phyloP scores from a whole-genome alignment of 30 jellyfish, hydroid and myxozoan genomes.

The Hydra vulgaris region DNA sequence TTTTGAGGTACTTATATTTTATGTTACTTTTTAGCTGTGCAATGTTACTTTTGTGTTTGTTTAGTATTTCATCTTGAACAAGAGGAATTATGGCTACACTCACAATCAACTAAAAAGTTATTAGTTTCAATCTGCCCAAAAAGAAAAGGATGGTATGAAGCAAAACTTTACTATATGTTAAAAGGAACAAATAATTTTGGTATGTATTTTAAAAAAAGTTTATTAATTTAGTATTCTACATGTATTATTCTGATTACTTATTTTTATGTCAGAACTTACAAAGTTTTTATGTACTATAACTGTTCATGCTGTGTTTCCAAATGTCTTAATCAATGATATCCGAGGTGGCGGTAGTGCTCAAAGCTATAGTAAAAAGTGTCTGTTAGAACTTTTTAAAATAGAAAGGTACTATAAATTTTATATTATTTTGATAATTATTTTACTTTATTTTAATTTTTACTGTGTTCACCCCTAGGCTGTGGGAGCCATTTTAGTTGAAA shows the following conservation, averaged over 20 bases:
- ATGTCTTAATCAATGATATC: slow-evolving; percentile 42
- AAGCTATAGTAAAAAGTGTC: slow-evolving; percentile 34
- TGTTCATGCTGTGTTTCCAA: slow-evolving; percentile 59
- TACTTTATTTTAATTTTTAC: too few species aligned
- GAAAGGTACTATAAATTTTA: slow-evolving; percentile 34
- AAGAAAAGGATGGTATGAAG: not conserved
- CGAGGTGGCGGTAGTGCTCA: slow-evolving; percentile 70
- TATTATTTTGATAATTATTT: not conserved
- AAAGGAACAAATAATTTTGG: not conserved
- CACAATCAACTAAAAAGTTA: slow-evolving; percentile 7
- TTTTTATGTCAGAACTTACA: not conserved
- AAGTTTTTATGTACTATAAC: slow-evolving; percentile 31
- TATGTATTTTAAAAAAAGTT: too few species aligned
- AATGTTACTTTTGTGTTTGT: not conserved
- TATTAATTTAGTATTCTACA: too few species aligned
- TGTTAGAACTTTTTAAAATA: slow-evolving; percentile 53
- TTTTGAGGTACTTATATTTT: too few species aligned
- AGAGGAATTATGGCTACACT: not conserved
- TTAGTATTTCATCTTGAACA: slow-evolving; percentile 2
- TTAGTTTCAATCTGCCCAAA: not conserved
- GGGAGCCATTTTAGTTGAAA: too few species aligned
- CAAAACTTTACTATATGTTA: not conserved
- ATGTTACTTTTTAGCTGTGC: too few species aligned
- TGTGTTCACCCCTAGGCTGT: too few species aligned
- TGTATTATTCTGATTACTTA: too few species aligned